These are phyloP conservation scores for Gorsachius magnificus DNA, from an alignment of 2,797 vertebrate species.

Conservation along the genomic window DNA sequence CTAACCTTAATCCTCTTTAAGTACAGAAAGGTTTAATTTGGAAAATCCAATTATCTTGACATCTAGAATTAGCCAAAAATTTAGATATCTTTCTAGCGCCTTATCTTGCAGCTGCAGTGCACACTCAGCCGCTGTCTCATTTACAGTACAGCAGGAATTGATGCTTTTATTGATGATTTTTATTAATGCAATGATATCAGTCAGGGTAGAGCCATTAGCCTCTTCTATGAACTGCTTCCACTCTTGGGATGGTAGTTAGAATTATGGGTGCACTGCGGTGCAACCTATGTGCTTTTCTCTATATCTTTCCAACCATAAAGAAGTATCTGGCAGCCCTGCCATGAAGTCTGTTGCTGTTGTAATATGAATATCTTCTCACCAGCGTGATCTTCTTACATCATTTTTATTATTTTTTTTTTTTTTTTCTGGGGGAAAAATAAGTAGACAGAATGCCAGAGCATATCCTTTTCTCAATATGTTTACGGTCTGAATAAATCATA, in stretches of 20 bases:
- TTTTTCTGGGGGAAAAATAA: neutral
- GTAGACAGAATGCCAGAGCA: slow-evolving; percentile 10
- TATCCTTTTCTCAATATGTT: slow-evolving; percentile 2
- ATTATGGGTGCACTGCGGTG: slow-evolving; percentile 31
- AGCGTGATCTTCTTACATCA: slow-evolving; percentile 37
- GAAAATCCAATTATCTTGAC: slow-evolving; percentile 71
- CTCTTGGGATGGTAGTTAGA: slow-evolving; percentile 40
- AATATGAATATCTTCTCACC: slow-evolving; percentile 46
- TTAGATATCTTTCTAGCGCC: slow-evolving; percentile 59
- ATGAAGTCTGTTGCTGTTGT: slow-evolving; percentile 21
- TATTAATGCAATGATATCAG: slow-evolving; percentile 61
- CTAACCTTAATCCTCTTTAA: slow-evolving; percentile 65
- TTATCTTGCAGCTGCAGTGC: slow-evolving; percentile 57
- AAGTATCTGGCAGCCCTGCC: slow-evolving; percentile 28
- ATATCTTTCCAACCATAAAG: slow-evolving; percentile 40
- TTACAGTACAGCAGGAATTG: slow-evolving; percentile 41
- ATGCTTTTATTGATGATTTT: slow-evolving; percentile 66
- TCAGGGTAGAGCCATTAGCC: slow-evolving; percentile 50
- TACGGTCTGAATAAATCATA: slow-evolving; percentile 46
- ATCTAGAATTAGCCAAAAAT: slow-evolving; percentile 71
- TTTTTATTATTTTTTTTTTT: slow-evolving; percentile 8
- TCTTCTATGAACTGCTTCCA: slow-evolving; percentile 35
- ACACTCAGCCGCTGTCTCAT: slow-evolving; percentile 31
- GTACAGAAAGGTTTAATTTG: slow-evolving; percentile 66
- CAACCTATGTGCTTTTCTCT: neutral